These are phyloP conservation scores for Tuta absoluta DNA, from an alignment of 2,888 invertebrate species.

Conservation along the genomic window DNA sequence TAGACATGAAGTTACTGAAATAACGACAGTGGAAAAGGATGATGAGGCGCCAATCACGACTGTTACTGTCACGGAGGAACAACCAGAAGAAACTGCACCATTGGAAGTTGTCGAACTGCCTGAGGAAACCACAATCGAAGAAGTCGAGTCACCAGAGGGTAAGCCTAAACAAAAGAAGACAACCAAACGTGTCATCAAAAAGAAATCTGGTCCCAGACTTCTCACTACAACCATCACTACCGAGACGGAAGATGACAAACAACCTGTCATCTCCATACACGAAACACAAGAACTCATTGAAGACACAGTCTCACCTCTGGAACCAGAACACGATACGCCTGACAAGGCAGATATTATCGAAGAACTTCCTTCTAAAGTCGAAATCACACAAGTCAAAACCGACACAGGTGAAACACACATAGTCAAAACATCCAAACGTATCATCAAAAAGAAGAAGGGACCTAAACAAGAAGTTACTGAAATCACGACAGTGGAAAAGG, in stretches of 20 bases:
- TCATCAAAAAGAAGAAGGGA: conserved; percentile 35
- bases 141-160: conserved; percentile 45
- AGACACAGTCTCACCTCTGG: conserved; percentile 35
- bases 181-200: conserved; percentile 50
- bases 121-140: conserved; percentile 51
- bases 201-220: conserved; percentile 49
- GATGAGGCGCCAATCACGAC: conserved; percentile 55
- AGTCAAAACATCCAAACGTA: background rate
- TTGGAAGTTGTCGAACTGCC: conserved; percentile 44
- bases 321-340: conserved; percentile 29
- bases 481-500: conserved; percentile 42
- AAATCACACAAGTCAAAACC: conserved; percentile 35
- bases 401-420: conserved; percentile 23
- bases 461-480: conserved; percentile 39
- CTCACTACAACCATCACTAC: conserved; percentile 54
- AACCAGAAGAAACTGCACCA: conserved; percentile 34
- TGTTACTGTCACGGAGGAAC: conserved; percentile 43
- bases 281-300: conserved; percentile 46
- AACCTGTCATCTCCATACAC: conserved; percentile 31
- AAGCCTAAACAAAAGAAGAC: conserved; percentile 47
- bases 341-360: conserved; percentile 32
- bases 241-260: conserved; percentile 45
- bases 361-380: conserved; percentile 36
- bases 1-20: conserved; percentile 69
- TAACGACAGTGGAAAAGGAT: conserved; percentile 64